Evolutionary conservation across 2,888 invertebrate species (phyloP).

Genomic region (Lasioglossum malachurum): DNA sequence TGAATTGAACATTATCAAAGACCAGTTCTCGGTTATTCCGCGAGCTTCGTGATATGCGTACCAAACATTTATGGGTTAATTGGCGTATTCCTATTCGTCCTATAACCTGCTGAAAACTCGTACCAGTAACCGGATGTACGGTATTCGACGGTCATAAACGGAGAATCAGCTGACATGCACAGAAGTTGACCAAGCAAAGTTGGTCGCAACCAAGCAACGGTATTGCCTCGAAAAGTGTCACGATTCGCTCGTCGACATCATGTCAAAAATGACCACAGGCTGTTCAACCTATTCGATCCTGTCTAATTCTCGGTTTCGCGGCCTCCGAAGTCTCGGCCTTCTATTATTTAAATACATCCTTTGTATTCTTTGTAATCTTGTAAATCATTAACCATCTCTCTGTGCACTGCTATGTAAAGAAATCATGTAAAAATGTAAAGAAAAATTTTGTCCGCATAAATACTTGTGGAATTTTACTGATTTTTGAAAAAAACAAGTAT

Average conservation of each 20-base stretch:
- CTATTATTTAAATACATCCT: too few relatives aligned
- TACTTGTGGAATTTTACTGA: too few relatives aligned
- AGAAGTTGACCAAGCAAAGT: constrained; percentile 23
- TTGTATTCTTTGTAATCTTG: too few relatives aligned
- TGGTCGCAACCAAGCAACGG: constrained; percentile 34
- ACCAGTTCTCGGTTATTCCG: neutral
- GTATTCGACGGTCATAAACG: neutral
- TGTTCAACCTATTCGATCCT: neutral
- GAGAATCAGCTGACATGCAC: constrained; percentile 33
- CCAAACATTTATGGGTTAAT: constrained; percentile 3
- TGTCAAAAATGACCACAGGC: constrained; percentile 5
- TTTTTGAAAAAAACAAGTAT: too few relatives aligned
- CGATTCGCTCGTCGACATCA: constrained; percentile 3
- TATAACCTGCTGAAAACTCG: constrained; percentile 10
- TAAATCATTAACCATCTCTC: too few relatives aligned
- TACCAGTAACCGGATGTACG: constrained; percentile 14
- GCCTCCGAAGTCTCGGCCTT: neutral
- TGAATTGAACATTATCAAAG: neutral
- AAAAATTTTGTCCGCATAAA: too few relatives aligned
- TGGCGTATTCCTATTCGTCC: neutral
- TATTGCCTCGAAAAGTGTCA: constrained; percentile 35
- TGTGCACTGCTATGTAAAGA: too few relatives aligned
- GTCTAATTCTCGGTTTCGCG: neutral
- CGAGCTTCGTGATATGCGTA: neutral
- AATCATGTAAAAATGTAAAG: too few relatives aligned